Base-by-base conservation (phyloP, 2,797 vertebrate species). In the Chloroceryle inda region DNA sequence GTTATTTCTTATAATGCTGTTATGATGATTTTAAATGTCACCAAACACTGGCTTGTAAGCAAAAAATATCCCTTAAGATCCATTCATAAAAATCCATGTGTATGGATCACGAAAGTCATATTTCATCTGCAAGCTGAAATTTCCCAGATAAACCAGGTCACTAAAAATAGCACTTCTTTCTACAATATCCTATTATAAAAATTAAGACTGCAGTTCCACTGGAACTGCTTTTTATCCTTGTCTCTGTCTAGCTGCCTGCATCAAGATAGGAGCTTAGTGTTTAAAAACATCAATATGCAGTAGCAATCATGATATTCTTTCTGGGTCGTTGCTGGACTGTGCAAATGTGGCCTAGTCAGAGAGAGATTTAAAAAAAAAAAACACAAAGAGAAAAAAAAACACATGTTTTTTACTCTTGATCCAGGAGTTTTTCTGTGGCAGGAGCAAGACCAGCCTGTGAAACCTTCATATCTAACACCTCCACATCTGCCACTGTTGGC, bases 81-180 rank as follows among this genome's bases (percentile, higher is more conserved):
- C 31, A 61, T 89, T 88, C 64, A 74, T 56, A 69, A 69, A 94
- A 91, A 80, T 80, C 33, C n/a, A 24, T 19, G 12, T 61, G 40
- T 52, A 67, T 29, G 31, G 67, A 82, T 88, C 44, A 40, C 59
- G 33, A 80, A 87, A 59, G 50, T 33, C 67, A 35, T 93, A 69
- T 59, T 91, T 85, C 81, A 88, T 22, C 52, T 91, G 72, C 87
- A 91, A 73, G 52, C 33, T 76, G 52, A 87, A 86, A 67, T 77
- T 76, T 91, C 72, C 47, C 84, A 80, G 68, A 85, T 91, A 85
- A 93, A 74, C 40, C 14, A 64, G 27, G 17, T 44, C n/a, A 68
- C 77, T 93, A 74, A 92, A 92, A 94, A 76, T 59, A 92, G 74
- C 17, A 47, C 13, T 50, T 35, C 31, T 94, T 89, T 91, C 38